Conservation (phyloP, 2,113 vertebrate species). For the Scophthalmus maximus region DNA sequence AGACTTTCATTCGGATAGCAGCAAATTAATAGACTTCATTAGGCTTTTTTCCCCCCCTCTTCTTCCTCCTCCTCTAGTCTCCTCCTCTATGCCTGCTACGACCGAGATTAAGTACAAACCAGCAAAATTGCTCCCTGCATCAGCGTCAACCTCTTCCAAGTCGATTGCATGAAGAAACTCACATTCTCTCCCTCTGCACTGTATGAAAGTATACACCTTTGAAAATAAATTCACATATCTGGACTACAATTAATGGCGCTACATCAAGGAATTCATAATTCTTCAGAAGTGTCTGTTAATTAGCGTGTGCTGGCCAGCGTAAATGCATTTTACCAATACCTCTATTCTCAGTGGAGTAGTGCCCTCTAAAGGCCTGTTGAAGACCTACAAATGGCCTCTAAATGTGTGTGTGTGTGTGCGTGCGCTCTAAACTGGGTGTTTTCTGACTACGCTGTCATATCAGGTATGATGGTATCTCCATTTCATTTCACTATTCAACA, state of each 20-base stretch:
- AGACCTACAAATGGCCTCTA: constrained; percentile 19
- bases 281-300: constrained; percentile 60
- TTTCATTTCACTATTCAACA: constrained; percentile 64
- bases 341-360: constrained; percentile 76
- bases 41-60: constrained; percentile 47
- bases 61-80: constrained; percentile 31
- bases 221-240: constrained; percentile 39
- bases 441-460: constrained; percentile 55
- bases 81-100: constrained; percentile 30
- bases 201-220: not conserved
- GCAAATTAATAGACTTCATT: constrained; percentile 80
- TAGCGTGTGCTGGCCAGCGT: constrained; percentile 42
- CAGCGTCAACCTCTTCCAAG: constrained; percentile 4
- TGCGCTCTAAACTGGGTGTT: constrained; percentile 35
- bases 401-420: not conserved
- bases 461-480: constrained; percentile 68
- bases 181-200: constrained; percentile 3
- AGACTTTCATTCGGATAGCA: constrained; percentile 77
- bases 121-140: constrained; percentile 33
- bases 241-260: constrained; percentile 30
- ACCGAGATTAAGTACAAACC: constrained; percentile 37
- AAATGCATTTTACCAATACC: constrained; percentile 5
- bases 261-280: constrained; percentile 50
- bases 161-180: not conserved
- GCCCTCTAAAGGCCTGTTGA: constrained; percentile 75